Percentiles rank a stretch among this genome's conserved stretches.
phyloP scores from a whole-genome alignment of 2,797 vertebrate genomes.

The Sebastes minor region DNA sequence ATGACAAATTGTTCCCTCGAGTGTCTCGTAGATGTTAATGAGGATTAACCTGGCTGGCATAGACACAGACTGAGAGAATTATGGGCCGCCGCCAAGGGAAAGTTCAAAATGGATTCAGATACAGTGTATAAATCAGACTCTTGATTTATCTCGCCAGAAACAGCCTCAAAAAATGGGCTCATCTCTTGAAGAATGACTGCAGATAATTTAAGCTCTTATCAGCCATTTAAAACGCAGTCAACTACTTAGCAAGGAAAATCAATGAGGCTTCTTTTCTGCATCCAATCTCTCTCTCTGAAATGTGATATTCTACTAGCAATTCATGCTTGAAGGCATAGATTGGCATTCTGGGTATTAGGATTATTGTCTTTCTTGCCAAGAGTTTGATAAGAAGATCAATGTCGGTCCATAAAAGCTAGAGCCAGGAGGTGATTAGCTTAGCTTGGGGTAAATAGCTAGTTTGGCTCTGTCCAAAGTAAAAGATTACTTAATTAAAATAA shows the following conservation, averaged over 20 bases:
- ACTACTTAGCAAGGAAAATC: constrained; percentile 27
- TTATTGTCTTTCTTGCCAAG: not conserved
- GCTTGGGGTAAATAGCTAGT: not conserved
- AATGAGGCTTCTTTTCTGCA: constrained; percentile 5
- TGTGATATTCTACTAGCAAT: not conserved
- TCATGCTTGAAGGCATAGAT: constrained; percentile 2
- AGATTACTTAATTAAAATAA: not conserved
- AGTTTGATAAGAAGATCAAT: not conserved
- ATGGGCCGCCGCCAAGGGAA: constrained; percentile 1
- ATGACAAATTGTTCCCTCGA: constrained; percentile 54
- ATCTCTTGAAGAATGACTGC: constrained; percentile 33
- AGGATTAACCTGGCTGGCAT: constrained; percentile 57
- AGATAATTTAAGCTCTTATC: constrained; percentile 33
- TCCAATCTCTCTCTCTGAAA: constrained; percentile 1
- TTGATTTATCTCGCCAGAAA: constrained; percentile 42
- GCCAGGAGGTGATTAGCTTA: not conserved
- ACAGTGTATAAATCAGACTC: constrained; percentile 6
- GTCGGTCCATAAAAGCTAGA: not conserved
- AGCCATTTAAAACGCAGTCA: constrained; percentile 35
- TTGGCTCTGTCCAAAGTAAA: not conserved
- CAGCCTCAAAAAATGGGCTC: constrained; percentile 26
- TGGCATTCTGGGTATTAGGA: not conserved
- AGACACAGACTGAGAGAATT: constrained; percentile 14
- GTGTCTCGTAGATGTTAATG: constrained; percentile 58
- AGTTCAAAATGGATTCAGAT: constrained; percentile 30